Evolutionary conservation across 2,797 vertebrate species (phyloP), one percentile per base, ranked within the genome.

Genomic region (Characodon lateralis): DNA sequence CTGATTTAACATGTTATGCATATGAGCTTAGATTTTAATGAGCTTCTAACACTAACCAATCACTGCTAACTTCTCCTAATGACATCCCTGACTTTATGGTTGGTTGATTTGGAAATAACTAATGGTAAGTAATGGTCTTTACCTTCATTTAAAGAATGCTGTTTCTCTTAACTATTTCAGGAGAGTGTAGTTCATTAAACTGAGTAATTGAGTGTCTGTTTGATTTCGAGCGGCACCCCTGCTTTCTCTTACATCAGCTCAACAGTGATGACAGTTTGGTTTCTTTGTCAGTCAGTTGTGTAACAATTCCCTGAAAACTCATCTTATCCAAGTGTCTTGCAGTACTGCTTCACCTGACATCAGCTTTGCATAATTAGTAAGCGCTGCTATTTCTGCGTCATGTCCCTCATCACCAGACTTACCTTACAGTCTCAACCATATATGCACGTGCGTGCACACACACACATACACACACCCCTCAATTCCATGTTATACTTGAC

Each of bases 361-460:
- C 69, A 78, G 72, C 76, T 31, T 87, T 94, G 82, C 88, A 94
- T 94, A 92, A 94, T 94, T 78, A 61, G 94, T 94, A 83, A 41
- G 41, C 73, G 28, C 56, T 73, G 80, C 92, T 94, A 92, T 94
- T 94, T 94, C 87, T 90, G 90, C 84, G 69, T 71, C 76, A 46
- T 72, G 78, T 78, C 73, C 68, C 72, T 78, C 75, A 72, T 74
- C 76, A 71, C 24, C 43, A 76, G 68, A 76, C 46, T 43, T 39
- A 56, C 56, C 69, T 18, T 55, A 66, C 66, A 70, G 55, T 69
- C 77, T 66, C 50, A 63, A 55, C 61, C 58, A 18, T 72, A 51
- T 48, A 53, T 43, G 43, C 43, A 5, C 39, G 46, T 81, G 28
- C 73, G 26, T 35, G 46, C 68, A 14, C 59, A 59, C 79, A 56